phyloP scores from a whole-genome alignment of 2,888 invertebrate species.

The Philereme transversata region DNA sequence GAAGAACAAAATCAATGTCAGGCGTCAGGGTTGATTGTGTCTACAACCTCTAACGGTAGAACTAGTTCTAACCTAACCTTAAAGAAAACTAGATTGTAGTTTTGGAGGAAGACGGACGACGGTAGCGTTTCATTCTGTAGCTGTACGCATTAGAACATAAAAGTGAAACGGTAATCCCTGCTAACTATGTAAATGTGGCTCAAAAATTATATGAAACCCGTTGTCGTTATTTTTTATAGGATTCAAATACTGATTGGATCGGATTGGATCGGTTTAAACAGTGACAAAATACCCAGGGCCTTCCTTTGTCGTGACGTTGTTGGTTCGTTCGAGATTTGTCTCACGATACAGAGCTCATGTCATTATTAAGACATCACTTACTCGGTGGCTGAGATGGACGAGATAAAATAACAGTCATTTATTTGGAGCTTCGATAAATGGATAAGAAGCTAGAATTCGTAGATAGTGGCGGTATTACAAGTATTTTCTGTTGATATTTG shows the following conservation, averaged over 20 bases:
- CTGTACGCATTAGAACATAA: too few relatives aligned
- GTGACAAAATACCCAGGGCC: constrained; percentile 80
- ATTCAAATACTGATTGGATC: constrained; percentile 74
- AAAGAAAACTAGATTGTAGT: too few relatives aligned
- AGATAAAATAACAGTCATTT: constrained; percentile 74
- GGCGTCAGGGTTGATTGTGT: too few relatives aligned
- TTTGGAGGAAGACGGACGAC: too few relatives aligned
- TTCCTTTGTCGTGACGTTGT: constrained; percentile 73
- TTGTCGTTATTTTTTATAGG: constrained; percentile 52
- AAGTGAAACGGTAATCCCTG: too few relatives aligned
- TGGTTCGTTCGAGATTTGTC: constrained; percentile 68
- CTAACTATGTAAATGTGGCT: constrained; percentile 8
- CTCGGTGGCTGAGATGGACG: constrained; percentile 77
- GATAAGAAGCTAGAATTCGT: constrained; percentile 42
- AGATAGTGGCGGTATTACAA: constrained; percentile 18
- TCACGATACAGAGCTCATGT: constrained; percentile 76
- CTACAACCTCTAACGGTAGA: too few relatives aligned
- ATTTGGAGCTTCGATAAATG: constrained; percentile 59
- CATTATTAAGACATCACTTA: constrained; percentile 83
- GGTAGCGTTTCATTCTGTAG: too few relatives aligned
- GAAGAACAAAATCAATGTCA: too few relatives aligned
- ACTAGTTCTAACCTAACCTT: too few relatives aligned
- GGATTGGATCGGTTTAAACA: constrained; percentile 78
- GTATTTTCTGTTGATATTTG: neutral
- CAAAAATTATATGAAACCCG: constrained; percentile 30